phyloP scores from a whole-genome alignment of 1,140 invertebrate species.

The Anthonomus grandis region DNA sequence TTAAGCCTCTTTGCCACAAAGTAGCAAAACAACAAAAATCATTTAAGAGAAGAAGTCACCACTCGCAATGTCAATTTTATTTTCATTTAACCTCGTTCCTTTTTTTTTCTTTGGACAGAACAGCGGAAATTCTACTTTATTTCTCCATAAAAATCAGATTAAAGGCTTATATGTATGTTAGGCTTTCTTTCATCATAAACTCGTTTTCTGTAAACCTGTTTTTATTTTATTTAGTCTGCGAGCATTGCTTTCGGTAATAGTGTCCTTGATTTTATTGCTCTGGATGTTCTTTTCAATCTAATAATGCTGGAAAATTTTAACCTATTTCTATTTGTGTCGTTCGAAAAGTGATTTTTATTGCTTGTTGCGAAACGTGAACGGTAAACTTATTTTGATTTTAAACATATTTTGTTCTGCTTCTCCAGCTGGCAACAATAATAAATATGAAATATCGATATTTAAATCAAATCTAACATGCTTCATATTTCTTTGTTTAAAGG shows the following conservation, averaged over 20 bases:
- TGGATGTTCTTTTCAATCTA: constrained; percentile 22
- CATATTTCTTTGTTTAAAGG: too few species aligned
- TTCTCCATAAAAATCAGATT: constrained; percentile 15
- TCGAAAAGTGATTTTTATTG: constrained; percentile 16
- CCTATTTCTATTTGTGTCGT: constrained; percentile 14
- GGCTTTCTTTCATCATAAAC: constrained; percentile 17
- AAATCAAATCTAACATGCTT: too few species aligned
- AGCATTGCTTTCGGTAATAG: constrained; percentile 11
- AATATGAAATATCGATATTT: too few species aligned
- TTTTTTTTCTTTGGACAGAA: constrained; percentile 8
- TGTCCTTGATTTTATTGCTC: constrained; percentile 16
- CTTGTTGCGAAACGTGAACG: neutral
- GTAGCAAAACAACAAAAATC: too few species aligned
- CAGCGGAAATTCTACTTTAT: constrained; percentile 4
- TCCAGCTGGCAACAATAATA: too few species aligned
- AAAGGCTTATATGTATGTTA: constrained; percentile 10
- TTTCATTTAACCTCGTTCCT: too few species aligned
- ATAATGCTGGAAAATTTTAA: constrained; percentile 18
- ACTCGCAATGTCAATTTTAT: constrained; percentile 17
- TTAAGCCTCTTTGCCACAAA: too few species aligned
- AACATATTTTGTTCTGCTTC: too few species aligned
- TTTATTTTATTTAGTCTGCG: constrained; percentile 11
- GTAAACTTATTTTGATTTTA: too few species aligned
- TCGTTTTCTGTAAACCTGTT: constrained; percentile 6
- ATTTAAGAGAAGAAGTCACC: neutral